Conservation (phyloP, 2,888 invertebrate genomes). For the Laothoe populi region DNA sequence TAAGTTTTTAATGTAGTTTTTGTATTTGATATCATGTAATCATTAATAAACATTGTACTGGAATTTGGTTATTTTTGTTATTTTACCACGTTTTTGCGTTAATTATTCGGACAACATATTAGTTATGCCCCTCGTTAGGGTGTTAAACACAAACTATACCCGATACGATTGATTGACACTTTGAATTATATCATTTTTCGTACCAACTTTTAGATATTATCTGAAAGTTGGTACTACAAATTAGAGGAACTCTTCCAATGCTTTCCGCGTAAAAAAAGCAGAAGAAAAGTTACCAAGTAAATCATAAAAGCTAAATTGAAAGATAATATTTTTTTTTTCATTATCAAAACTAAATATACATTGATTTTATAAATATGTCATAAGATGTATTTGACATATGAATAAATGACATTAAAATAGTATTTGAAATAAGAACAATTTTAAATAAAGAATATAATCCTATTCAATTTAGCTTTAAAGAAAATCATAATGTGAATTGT, state of each 20-base stretch:
- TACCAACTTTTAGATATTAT: conserved; percentile 38
- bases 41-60: conserved; percentile 62
- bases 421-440: background rate
- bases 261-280: conserved; percentile 43
- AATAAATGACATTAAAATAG: too few species aligned
- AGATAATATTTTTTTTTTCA: too few species aligned
- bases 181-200: conserved; percentile 59
- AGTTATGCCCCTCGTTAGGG: conserved; percentile 63
- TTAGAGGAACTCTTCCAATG: conserved; percentile 41
- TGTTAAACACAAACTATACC: conserved; percentile 68
- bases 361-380: too few species aligned
- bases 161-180: conserved; percentile 79
- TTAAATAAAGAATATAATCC: background rate
- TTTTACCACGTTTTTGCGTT: conserved; percentile 49
- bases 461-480: conserved; percentile 17
- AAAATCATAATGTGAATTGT: conserved; percentile 22
- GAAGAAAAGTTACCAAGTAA: conserved; percentile 38
- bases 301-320: conserved; percentile 23
- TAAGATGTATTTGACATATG: too few species aligned
- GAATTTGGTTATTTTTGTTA: conserved; percentile 66
- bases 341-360: too few species aligned
- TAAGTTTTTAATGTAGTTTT: conserved; percentile 54
- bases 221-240: conserved; percentile 36
- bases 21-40: conserved; percentile 50
- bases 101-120: conserved; percentile 41